Base-by-base conservation (phyloP, 1,140 invertebrate species). In the Diorhabda carinulata region DNA sequence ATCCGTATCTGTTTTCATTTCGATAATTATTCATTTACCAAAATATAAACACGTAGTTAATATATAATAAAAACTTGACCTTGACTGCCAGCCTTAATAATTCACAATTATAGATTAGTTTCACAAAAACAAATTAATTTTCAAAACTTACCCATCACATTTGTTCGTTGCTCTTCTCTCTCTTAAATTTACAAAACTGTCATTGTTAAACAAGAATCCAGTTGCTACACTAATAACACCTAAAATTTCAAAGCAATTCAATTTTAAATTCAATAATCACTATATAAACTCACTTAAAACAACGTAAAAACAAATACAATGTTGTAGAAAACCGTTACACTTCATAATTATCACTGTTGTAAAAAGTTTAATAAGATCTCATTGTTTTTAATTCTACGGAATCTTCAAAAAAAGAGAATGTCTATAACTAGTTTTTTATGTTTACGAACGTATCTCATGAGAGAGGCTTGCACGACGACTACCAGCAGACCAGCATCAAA, bases 61-160 rank as follows among this genome's bases (percentile, higher is more conserved):
- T 25, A 25, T 25, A 25, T 25, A 25, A 25, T 25, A 25, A 25
- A 25, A 25, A 25, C 1, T 25, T 25, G 25, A 25, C 25, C 25
- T 25, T 25, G 25, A 25, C 25, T 25, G 25, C 25, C 25, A 25
- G 25, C 25, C 25, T 25, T 25, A 25, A 25, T 25, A 25, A 25
- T 25, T 25, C 25, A 25, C 1, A 25, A 25, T 25, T 25, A 25
- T 25, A 25, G 0, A 25, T 25, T 25, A 25, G 25, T 25, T 25
- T 25, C 1, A 0, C 25, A 25, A 25, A 57, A 25, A 6, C 57
- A 25, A n/a, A 57, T 4, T 57, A 0, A 41, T 41, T 41, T 61
- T 62, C 43, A 9, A 60, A 60, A 62, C 61, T 62, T 9, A 62
- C 61, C 61, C 61, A 62, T 42, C 61, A 62, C 61, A 62, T 6